phyloP scores from a whole-genome alignment of 2,888 invertebrate genomes.

The Cantharis rufa region DNA sequence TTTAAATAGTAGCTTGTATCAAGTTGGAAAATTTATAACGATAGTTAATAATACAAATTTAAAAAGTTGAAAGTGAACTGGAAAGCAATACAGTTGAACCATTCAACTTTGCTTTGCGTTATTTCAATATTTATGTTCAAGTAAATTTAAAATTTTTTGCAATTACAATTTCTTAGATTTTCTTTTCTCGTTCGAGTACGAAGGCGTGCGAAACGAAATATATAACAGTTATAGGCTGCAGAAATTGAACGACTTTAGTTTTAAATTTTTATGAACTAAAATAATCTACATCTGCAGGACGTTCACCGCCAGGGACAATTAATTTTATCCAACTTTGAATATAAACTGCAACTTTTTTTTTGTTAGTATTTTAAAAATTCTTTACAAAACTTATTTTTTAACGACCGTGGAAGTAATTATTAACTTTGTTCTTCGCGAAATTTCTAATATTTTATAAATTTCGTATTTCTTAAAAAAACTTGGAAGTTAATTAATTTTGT shows the following conservation, averaged over 20 bases:
- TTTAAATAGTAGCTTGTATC: not conserved
- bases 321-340: constrained; percentile 2
- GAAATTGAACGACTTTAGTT: constrained; percentile 1
- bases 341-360: not conserved
- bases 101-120: not conserved
- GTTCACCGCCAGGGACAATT: constrained; percentile 16
- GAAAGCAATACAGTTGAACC: not conserved
- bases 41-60: not conserved
- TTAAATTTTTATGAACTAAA: constrained; percentile 18
- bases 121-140: constrained; percentile 12
- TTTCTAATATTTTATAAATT: not conserved
- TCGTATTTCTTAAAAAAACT: not conserved
- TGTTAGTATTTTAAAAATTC: not conserved
- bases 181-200: not conserved
- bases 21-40: not conserved
- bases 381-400: not conserved
- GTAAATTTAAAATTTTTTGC: constrained; percentile 16
- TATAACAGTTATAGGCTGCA: not conserved
- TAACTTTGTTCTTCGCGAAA: not conserved
- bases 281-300: constrained; percentile 14
- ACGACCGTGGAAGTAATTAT: not conserved
- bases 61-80: not conserved
- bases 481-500: not conserved
- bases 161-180: constrained; percentile 3
- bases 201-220: not conserved